phyloP scores from a whole-genome alignment of 2,113 vertebrate genomes.

The Odocoileus virginianus region DNA sequence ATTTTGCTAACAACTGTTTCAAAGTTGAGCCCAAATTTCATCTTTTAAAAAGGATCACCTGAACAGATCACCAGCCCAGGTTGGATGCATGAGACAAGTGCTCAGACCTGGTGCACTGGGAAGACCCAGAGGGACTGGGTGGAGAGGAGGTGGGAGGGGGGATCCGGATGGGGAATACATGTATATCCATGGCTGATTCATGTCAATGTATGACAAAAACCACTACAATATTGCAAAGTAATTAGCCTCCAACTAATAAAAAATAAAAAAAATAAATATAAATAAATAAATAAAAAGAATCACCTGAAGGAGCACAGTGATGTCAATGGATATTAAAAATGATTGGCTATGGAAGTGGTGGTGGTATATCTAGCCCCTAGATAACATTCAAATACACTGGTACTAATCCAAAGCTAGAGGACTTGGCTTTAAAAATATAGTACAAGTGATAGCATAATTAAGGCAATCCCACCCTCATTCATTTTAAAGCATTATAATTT shows the following conservation, averaged over 20 bases:
- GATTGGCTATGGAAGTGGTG: background rate
- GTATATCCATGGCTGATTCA: too few relatives aligned
- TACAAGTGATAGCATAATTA: background rate
- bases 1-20: conserved; percentile 73
- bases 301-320: background rate
- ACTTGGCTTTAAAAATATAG: background rate
- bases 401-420: background rate
- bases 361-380: background rate
- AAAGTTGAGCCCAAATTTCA: conserved; percentile 62
- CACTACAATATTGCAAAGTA: too few relatives aligned
- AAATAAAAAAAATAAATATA: too few relatives aligned
- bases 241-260: too few relatives aligned
- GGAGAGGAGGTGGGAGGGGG: too few relatives aligned
- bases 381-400: accelerated
- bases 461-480: background rate
- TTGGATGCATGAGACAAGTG: too few relatives aligned
- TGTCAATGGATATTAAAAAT: background rate
- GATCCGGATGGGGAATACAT: too few relatives aligned
- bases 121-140: too few relatives aligned
- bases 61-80: background rate
- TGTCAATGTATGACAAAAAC: too few relatives aligned
- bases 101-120: too few relatives aligned
- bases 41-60: background rate
- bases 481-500: background rate
- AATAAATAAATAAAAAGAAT: background rate